phyloP scores from a whole-genome alignment of 2,113 vertebrate species.

The Cardinalis cardinalis region DNA sequence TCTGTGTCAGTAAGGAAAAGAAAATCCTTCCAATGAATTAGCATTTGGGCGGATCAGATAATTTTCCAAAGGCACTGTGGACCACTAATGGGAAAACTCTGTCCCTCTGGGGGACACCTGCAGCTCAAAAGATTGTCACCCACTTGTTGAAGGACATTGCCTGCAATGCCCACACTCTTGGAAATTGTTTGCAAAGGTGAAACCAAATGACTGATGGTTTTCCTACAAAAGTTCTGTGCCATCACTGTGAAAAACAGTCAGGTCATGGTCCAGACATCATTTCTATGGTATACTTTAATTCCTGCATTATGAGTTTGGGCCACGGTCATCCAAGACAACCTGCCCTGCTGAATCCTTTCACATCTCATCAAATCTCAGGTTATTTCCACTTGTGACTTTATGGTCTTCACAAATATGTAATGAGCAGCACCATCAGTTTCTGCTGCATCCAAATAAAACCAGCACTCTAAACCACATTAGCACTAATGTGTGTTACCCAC shows the following conservation, averaged over 20 bases:
- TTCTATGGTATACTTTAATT: neutral
- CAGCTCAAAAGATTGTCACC: constrained; percentile 1
- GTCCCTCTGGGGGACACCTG: neutral
- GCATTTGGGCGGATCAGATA: neutral
- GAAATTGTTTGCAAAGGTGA: neutral
- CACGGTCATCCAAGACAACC: neutral
- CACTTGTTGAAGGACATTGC: neutral
- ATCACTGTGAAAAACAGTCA: neutral
- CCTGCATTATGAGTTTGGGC: neutral
- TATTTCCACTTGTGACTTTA: neutral
- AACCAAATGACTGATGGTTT: neutral
- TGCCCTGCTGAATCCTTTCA: neutral
- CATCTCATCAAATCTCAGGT: neutral
- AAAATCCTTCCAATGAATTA: neutral
- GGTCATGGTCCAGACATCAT: neutral
- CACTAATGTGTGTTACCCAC: constrained; percentile 5
- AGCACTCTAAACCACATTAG: neutral
- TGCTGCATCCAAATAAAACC: neutral
- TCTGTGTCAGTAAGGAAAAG: neutral
- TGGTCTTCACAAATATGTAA: neutral
- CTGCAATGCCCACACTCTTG: neutral
- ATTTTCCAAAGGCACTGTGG: neutral
- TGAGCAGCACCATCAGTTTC: neutral
- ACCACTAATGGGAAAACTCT: neutral
- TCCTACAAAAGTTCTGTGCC: neutral